These are phyloP conservation scores for Abrostola triplasia DNA, from an alignment of 2,888 invertebrate genomes.

Conservation along the genomic window DNA sequence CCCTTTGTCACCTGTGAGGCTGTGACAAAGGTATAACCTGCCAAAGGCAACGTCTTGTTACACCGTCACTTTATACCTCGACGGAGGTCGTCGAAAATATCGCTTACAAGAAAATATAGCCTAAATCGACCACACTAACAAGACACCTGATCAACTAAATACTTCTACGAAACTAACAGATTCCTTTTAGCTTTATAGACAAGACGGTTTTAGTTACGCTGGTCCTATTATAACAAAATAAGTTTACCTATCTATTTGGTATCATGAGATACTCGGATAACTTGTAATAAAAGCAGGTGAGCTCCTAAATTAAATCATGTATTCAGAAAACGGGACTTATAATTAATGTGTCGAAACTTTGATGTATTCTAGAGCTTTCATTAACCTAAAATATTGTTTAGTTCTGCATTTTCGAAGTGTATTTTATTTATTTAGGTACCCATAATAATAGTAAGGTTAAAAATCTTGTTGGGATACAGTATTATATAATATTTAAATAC, in stretches of 20 bases:
- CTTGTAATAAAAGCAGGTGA: constrained; percentile 32
- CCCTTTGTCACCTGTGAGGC: constrained; percentile 68
- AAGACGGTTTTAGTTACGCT: constrained; percentile 50
- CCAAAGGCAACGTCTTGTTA: constrained; percentile 79
- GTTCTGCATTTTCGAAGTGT: no score
- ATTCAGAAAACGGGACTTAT: background rate
- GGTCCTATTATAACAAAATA: constrained; percentile 71
- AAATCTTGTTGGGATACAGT: no score
- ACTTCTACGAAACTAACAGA: constrained; percentile 18
- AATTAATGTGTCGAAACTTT: background rate
- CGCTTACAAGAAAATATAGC: constrained; percentile 77
- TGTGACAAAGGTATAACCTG: constrained; percentile 76
- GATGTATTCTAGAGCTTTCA: no score
- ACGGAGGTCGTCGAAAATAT: constrained; percentile 73
- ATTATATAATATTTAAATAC: no score
- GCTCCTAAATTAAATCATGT: constrained; percentile 37
- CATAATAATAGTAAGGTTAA: no score
- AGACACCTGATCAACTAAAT: constrained; percentile 59
- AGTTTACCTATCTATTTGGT: constrained; percentile 48
- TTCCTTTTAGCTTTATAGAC: constrained; percentile 15
- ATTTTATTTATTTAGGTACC: no score
- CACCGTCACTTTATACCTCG: constrained; percentile 68
- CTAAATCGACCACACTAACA: constrained; percentile 62
- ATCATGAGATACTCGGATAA: constrained; percentile 34
- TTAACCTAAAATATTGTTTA: no score